Conservation (phyloP, 2,113 vertebrate species). For the Steatornis caripensis region DNA sequence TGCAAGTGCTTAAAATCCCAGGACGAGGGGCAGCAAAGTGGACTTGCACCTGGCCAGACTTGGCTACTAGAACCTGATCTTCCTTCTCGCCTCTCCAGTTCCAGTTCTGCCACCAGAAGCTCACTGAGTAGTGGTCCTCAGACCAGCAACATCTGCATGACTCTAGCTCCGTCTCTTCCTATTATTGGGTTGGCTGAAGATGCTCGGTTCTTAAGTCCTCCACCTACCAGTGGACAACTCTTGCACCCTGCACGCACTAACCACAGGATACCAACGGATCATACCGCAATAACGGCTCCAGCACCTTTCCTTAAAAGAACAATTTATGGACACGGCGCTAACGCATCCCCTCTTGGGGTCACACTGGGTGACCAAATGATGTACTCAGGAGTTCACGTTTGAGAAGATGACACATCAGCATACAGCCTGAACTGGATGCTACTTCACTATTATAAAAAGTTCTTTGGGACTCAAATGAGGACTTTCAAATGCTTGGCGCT, state of each 20-base stretch:
- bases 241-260: neutral
- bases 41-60: slow-evolving; percentile 32
- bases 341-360: neutral
- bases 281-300: neutral
- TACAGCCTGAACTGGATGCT: neutral
- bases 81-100: slow-evolving; percentile 48
- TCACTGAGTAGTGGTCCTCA: neutral
- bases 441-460: too few relatives aligned
- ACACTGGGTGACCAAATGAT: neutral
- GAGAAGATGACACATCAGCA: neutral
- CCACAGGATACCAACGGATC: slow-evolving; percentile 31
- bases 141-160: slow-evolving; percentile 19
- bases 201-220: neutral
- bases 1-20: slow-evolving; percentile 61
- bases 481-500: neutral
- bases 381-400: neutral
- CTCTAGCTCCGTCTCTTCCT: slow-evolving; percentile 21
- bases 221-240: neutral
- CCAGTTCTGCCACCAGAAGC: slow-evolving; percentile 20
- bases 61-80: slow-evolving; percentile 54
- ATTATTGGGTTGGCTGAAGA: neutral
- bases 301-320: slow-evolving; percentile 26
- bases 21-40: neutral
- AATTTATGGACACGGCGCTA: neutral
- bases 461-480: neutral